Conservation (phyloP, 30 jellyfish, hydroid and myxozoan genomes). For the Cassiopea andromeda region DNA sequence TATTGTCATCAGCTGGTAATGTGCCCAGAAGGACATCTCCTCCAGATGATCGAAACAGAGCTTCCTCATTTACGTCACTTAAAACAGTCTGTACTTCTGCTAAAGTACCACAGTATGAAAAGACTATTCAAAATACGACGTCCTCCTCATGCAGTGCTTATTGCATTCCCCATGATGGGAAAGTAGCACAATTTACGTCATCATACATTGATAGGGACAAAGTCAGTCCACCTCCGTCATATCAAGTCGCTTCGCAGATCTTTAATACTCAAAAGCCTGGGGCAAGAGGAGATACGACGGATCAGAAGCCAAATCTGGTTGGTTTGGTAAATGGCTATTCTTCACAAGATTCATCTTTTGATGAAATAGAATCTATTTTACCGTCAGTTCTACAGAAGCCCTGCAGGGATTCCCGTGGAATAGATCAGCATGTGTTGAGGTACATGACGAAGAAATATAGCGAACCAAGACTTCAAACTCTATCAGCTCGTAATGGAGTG, state of each 20-base stretch:
- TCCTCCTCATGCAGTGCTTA: neutral
- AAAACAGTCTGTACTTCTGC: neutral
- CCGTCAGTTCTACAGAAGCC: conserved; percentile 32
- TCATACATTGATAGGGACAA: conserved; percentile 35
- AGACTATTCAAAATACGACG: neutral
- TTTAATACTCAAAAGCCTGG: conserved; percentile 60
- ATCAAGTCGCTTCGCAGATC: conserved; percentile 56
- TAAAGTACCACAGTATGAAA: neutral
- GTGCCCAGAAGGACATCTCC: neutral
- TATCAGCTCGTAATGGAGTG: neutral
- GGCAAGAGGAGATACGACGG: conserved; percentile 16
- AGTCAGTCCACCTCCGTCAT: conserved; percentile 68
- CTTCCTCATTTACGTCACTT: neutral
- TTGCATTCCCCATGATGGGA: conserved; percentile 6
- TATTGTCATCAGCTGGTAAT: neutral
- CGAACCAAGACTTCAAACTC: conserved; percentile 83
- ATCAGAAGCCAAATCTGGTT: neutral
- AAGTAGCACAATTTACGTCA: neutral
- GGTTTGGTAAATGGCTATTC: conserved; percentile 16
- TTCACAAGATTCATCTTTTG: conserved; percentile 54
- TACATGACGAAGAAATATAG: conserved; percentile 91
- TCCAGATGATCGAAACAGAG: neutral
- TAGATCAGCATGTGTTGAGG: conserved; percentile 83
- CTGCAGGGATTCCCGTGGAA: conserved; percentile 35
- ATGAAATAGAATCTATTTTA: conserved; percentile 40